These are phyloP conservation scores for Alca torda DNA, from an alignment of 2,797 vertebrate genomes.

Conservation along the genomic window DNA sequence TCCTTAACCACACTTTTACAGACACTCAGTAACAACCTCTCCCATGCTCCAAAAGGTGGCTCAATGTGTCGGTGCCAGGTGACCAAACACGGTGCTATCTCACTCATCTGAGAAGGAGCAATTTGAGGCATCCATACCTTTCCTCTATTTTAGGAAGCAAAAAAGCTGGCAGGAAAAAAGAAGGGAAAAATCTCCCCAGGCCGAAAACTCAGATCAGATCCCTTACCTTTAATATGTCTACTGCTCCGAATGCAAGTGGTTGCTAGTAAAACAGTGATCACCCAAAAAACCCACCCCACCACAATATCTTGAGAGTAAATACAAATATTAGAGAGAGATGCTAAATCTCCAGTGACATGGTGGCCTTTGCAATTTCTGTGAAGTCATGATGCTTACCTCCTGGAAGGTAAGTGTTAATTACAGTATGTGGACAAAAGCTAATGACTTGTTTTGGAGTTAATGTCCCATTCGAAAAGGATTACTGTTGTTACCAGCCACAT, in stretches of 20 bases:
- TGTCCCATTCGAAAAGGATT: constrained; percentile 25
- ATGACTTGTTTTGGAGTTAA: constrained; percentile 44
- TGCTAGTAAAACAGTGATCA: not conserved
- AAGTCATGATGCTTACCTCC: not conserved
- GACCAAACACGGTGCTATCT: not conserved
- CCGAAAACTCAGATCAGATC: not conserved
- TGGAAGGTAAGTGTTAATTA: constrained; percentile 45
- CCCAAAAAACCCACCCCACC: not conserved
- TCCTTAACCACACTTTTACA: not conserved
- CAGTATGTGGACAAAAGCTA: constrained; percentile 1
- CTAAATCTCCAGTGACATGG: not conserved
- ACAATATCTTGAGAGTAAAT: not conserved
- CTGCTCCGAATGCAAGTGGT: not conserved
- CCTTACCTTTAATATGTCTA: not conserved
- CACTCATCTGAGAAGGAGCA: not conserved
- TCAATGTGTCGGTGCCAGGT: not conserved
- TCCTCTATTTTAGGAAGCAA: not conserved
- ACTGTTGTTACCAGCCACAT: constrained; percentile 37
- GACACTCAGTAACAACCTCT: not conserved
- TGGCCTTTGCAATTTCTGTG: not conserved
- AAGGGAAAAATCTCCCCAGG: not conserved
- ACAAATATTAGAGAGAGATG: not conserved
- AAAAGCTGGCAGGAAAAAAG: not conserved
- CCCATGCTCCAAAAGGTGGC: not conserved
- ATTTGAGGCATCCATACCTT: not conserved